phyloP scores from a whole-genome alignment of 2,797 vertebrate species.

The Sebastes nivosus region DNA sequence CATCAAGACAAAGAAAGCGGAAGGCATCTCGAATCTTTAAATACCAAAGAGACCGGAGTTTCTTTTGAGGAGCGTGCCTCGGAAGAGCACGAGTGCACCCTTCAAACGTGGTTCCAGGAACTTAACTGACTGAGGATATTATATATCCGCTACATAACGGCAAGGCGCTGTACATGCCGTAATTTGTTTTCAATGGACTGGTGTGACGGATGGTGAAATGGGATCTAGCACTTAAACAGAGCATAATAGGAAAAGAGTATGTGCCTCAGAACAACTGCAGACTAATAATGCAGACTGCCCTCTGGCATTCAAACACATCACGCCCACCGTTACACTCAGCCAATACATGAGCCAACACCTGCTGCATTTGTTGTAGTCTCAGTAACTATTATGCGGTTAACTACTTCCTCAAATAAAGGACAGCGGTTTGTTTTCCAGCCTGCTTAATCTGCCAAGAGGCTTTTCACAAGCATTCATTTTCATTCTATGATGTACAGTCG shows the following conservation, averaged over 20 bases:
- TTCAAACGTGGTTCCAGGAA: constrained; percentile 24
- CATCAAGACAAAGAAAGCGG: constrained; percentile 43
- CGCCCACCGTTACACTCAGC: not conserved
- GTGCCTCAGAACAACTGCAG: not conserved
- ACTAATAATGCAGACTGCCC: constrained; percentile 7
- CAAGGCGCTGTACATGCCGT: not conserved
- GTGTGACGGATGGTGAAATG: constrained; percentile 11
- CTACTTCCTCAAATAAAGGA: constrained; percentile 25
- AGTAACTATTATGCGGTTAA: constrained; percentile 13
- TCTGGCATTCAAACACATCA: constrained; percentile 16
- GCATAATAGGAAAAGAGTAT: not conserved
- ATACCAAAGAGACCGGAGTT: constrained; percentile 24
- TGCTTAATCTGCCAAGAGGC: constrained; percentile 35
- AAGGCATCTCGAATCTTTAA: constrained; percentile 39
- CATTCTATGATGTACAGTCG: not conserved
- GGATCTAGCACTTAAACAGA: not conserved
- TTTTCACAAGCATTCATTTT: constrained; percentile 18
- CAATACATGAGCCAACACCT: not conserved
- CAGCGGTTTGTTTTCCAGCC: constrained; percentile 37
- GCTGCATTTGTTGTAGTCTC: constrained; percentile 1
- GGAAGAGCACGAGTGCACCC: constrained; percentile 14
- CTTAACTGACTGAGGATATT: constrained; percentile 10
- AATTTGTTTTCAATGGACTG: constrained; percentile 19
- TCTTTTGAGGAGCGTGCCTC: constrained; percentile 14
- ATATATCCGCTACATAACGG: constrained; percentile 2